Base-by-base conservation (phyloP, 2,113 vertebrate species). In the Irena cyanogastra region DNA sequence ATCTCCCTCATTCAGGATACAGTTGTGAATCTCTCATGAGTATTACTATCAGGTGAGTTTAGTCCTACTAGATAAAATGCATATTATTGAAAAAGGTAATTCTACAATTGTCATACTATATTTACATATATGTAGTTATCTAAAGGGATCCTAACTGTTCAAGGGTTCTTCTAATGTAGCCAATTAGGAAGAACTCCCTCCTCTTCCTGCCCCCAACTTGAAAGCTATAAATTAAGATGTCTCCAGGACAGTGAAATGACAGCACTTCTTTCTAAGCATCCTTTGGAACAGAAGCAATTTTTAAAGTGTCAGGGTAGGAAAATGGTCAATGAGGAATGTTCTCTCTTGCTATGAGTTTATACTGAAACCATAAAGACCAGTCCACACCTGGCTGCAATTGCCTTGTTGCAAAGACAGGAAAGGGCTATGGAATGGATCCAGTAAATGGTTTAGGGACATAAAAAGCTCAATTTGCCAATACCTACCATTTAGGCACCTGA, bases 191-290 rank as follows among this genome's bases (percentile, higher is more conserved):
- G 64, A 93, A 54, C 11, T 7, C 7, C 16, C 2, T 0, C 1
- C 2, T 27, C 19, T 13, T n/a, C 28, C 28, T 24, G 33, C 4
- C 33, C 15, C 6, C 16, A 26, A 0, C 1, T 59, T 85, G 44
- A 83, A 83, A 94, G 44, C 3, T 83, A 33, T 45, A 93, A 63
- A 69, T 63, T 42, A 81, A 90, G 82, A 61, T 37, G 28, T 52
- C 53, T 76, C 31, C 6, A 8, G 41, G 35, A 65, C 14, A 74
- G 24, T 47, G 37, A 93, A 88, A 81, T 3, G 30, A 54, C 5
- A 79, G 49, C 53, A 77, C 7, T 68, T 35, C 22, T 90, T 72
- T 81, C 65, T 60, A 74, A 83, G 45, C 13, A 70, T 24, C 18
- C 19, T 78, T 72, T 61, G 42, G 31, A 83, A 90, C 0, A 47